Percentiles rank a stretch among this genome's conserved stretches.
phyloP scores from a whole-genome alignment of 2,888 invertebrate species.

The Halictus quadricinctus region DNA sequence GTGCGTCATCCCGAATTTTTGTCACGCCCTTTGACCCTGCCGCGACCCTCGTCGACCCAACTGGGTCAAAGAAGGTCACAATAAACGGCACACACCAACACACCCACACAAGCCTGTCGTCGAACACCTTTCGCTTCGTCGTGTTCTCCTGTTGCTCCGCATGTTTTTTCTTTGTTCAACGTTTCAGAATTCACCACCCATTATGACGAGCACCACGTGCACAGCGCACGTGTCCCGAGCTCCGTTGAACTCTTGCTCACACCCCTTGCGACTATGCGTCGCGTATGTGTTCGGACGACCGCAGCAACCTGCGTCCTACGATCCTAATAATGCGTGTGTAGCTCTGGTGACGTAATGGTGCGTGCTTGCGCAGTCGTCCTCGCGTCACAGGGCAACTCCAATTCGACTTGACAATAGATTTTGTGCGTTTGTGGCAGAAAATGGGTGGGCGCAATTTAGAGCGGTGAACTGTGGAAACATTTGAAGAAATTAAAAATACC shows the following conservation, averaged over 20 bases:
- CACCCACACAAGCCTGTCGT: slow-evolving; percentile 74
- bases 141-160: slow-evolving; percentile 79
- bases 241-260: background rate
- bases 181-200: slow-evolving; percentile 70
- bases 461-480: background rate
- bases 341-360: slow-evolving; percentile 77
- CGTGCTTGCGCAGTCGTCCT: slow-evolving; percentile 57
- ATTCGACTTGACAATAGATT: background rate
- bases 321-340: slow-evolving; percentile 80
- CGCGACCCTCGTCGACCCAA: slow-evolving; percentile 9
- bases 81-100: slow-evolving; percentile 43
- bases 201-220: slow-evolving; percentile 49
- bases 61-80: slow-evolving; percentile 24
- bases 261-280: background rate
- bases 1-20: background rate
- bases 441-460: background rate
- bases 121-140: slow-evolving; percentile 71
- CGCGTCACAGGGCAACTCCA: slow-evolving; percentile 2
- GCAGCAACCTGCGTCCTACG: slow-evolving; percentile 69
- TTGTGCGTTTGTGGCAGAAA: background rate
- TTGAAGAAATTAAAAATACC: too few species aligned
- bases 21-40: background rate
- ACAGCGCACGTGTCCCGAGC: background rate
- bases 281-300: background rate
- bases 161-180: slow-evolving; percentile 82